phyloP scores from a whole-genome alignment of 2,888 invertebrate genomes.

The Theodoxus fluviatilis region DNA sequence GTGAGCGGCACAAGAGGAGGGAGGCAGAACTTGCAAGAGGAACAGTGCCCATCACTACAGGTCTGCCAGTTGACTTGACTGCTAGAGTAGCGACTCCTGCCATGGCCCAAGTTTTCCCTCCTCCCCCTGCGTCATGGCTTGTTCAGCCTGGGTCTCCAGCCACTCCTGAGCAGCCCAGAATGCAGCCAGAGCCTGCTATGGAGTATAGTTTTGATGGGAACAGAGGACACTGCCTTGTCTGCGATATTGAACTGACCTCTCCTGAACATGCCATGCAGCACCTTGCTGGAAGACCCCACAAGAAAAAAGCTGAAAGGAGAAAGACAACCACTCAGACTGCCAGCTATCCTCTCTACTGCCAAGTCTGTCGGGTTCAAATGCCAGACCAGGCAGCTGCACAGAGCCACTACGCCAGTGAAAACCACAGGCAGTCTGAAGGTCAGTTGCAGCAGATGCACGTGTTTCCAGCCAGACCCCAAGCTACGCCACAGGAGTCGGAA shows the following conservation, averaged over 20 bases:
- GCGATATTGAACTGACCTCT: slow-evolving; percentile 36
- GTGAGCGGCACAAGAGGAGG: slow-evolving; percentile 40
- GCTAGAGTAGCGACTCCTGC: too few relatives aligned
- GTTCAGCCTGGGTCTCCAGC: neutral
- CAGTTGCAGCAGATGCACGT: too few relatives aligned
- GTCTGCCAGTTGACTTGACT: too few relatives aligned
- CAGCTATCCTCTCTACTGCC: slow-evolving; percentile 37
- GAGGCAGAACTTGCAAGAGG: slow-evolving; percentile 11
- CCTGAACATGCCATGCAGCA: slow-evolving; percentile 35
- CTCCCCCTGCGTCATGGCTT: too few relatives aligned
- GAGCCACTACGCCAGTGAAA: slow-evolving; percentile 46
- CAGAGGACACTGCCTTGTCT: slow-evolving; percentile 35
- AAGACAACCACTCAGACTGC: slow-evolving; percentile 14
- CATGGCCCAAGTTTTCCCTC: too few relatives aligned
- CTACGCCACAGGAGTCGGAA: too few relatives aligned
- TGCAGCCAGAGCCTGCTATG: neutral
- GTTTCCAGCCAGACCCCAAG: too few relatives aligned
- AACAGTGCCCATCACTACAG: too few relatives aligned
- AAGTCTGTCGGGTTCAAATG: slow-evolving; percentile 42
- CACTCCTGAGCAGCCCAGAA: neutral
- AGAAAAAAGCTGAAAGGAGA: slow-evolving; percentile 26
- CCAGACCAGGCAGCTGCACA: slow-evolving; percentile 45
- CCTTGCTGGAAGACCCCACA: slow-evolving; percentile 39
- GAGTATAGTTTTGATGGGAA: slow-evolving; percentile 34
- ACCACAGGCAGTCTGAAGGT: slow-evolving; percentile 44